Evolutionary conservation across 2,888 invertebrate genomes (phyloP), one percentile per base, ranked within the genome.

Genomic region (Palloptera scutellata): DNA sequence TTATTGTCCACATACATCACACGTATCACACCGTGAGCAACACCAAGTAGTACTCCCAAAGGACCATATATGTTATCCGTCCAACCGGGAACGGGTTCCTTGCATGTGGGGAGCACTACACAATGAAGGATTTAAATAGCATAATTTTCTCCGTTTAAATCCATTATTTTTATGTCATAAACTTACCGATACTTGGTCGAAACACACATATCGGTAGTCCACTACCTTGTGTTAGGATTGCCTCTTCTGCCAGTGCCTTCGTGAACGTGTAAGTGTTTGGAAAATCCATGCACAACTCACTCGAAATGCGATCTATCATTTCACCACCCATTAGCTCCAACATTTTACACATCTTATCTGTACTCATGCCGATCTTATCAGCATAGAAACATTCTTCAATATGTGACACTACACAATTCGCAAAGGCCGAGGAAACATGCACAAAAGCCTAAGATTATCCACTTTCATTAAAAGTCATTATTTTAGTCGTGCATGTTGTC

Each of bases 251-350:
- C 68, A 92, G 81, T 12, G 90, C 89, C 83, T 92, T 92, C 6
- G 92, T 91, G 78, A 87, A 90, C 3, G 90, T 88, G 83, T 92
- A 92, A 1, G 91, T 91, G 79, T 92, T 92, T 3, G 92, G 91
- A 65, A 74, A 81, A 43, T 73, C 76, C 45, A 75, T 78, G 42
- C 79, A 68, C 61, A 82, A 68, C 1, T 75, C 73, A 1, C 74
- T 64, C 12, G 81, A 70, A 68, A 85, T 78, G 10, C 72, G 72
- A 57, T 84, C 81, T 1, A 86, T 57, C 17, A 81, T 75, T 51
- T 84, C 81, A 2, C 80, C 77, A 70, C 82, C 82, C 6, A 85
- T 70, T 40, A 75, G 75, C 8, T 84, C 79, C 13, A 78, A 71
- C 64, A 84, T 53, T 42, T 74, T 66, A 43, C 83, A 76, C 11